Percentiles rank a stretch among this genome's conserved stretches.
Conservation (phyloP, 2,113 vertebrate species). For the Micromys minutus region DNA sequence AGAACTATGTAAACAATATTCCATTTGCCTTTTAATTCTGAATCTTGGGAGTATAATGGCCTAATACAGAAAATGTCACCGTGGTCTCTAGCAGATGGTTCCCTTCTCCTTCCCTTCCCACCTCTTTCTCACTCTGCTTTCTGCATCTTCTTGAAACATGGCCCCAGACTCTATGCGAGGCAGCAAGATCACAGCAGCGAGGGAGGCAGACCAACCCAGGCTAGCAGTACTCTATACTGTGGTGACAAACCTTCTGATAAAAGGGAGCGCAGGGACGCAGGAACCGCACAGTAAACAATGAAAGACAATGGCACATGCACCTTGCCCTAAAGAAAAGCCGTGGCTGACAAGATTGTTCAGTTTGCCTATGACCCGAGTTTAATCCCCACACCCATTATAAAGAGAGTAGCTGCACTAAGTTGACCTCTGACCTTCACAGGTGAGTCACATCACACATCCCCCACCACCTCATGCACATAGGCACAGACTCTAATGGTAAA, state of each 20-base stretch:
- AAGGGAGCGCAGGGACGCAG: neutral
- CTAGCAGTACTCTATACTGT: neutral
- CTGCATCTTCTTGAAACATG: conserved; percentile 19
- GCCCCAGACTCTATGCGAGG: neutral
- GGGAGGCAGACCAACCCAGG: neutral
- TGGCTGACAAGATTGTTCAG: neutral
- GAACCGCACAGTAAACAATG: neutral
- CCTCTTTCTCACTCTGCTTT: neutral
- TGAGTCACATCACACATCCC: neutral
- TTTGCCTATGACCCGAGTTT: neutral
- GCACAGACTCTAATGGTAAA: neutral
- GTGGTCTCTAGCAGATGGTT: neutral
- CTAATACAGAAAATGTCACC: neutral
- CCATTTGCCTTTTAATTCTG: neutral
- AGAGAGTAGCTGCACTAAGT: neutral
- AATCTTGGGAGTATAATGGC: neutral
- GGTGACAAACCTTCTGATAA: neutral
- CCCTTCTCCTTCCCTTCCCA: neutral
- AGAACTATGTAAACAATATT: neutral
- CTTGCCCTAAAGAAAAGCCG: neutral
- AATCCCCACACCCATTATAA: neutral
- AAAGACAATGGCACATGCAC: neutral
- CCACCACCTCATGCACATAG: neutral
- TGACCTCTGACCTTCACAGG: neutral
- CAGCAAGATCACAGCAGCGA: neutral